Percentiles rank a stretch among this genome's conserved stretches.
Conservation (phyloP, 2,797 vertebrate species). For the Fundulus diaphanus region DNA sequence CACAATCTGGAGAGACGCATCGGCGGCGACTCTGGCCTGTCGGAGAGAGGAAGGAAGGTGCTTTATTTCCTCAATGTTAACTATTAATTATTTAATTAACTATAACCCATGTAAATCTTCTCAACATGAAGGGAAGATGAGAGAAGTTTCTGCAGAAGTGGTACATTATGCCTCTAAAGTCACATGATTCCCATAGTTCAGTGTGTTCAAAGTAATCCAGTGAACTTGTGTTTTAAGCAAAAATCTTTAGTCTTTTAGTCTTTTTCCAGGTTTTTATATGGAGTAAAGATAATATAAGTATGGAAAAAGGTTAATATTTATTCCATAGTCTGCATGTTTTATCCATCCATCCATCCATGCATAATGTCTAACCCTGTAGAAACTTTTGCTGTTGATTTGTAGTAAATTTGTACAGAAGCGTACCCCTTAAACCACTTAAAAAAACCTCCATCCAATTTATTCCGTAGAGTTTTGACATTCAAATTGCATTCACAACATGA, state of each 20-base stretch:
- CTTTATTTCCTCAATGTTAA: background rate
- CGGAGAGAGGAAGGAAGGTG: constrained; percentile 89
- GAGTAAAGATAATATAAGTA: background rate
- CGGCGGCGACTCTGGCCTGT: constrained; percentile 93
- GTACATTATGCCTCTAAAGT: background rate
- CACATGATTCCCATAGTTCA: background rate
- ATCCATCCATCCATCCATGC: background rate
- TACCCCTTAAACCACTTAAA: too few species aligned
- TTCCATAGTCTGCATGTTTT: background rate
- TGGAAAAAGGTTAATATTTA: background rate
- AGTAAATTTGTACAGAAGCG: too few species aligned
- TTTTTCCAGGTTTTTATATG: background rate
- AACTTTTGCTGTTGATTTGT: background rate
- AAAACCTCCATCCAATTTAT: too few species aligned
- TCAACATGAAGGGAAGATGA: background rate
- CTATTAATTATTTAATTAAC: background rate
- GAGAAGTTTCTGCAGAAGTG: background rate
- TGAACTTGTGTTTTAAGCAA: background rate
- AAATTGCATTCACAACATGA: too few species aligned
- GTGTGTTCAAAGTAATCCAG: background rate
- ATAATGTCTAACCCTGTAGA: background rate
- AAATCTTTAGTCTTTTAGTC: background rate
- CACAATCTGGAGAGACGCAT: constrained; percentile 89
- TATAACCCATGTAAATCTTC: background rate
- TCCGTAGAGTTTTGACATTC: too few species aligned